phyloP scores from a whole-genome alignment of 2,888 invertebrate genomes.

The Cenopis cana region DNA sequence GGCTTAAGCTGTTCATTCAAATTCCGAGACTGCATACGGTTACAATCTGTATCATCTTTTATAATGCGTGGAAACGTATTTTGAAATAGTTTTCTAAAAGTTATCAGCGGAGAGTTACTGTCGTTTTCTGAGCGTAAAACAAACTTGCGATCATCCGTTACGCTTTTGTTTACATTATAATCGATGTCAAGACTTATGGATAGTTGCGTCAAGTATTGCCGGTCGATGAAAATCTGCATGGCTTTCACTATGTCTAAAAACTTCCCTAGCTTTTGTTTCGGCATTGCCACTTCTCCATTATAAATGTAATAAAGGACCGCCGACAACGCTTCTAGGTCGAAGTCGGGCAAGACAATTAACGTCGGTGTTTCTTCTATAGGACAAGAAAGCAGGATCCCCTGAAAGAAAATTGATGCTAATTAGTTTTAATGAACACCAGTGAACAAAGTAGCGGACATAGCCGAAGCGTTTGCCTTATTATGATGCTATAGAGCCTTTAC shows the following conservation, averaged over 20 bases:
- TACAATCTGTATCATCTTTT: slow-evolving; percentile 54
- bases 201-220: slow-evolving; percentile 58
- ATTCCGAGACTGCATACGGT: slow-evolving; percentile 58
- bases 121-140: slow-evolving; percentile 53
- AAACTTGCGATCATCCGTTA: slow-evolving; percentile 53
- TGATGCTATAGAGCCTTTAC: slow-evolving; percentile 26
- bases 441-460: slow-evolving; percentile 24
- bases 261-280: slow-evolving; percentile 82
- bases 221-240: slow-evolving; percentile 74
- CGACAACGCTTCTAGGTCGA: slow-evolving; percentile 86
- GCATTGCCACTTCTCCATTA: slow-evolving; percentile 87
- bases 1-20: slow-evolving; percentile 57
- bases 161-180: slow-evolving; percentile 46
- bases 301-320: slow-evolving; percentile 88
- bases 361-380: slow-evolving; percentile 81
- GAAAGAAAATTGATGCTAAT: slow-evolving; percentile 53
- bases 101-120: slow-evolving; percentile 52
- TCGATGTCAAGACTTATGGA: slow-evolving; percentile 47
- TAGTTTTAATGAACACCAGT: slow-evolving; percentile 40
- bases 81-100: slow-evolving; percentile 60
- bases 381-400: slow-evolving; percentile 70
- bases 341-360: slow-evolving; percentile 87
- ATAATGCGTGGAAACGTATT: slow-evolving; percentile 55
- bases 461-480: slow-evolving; percentile 26
- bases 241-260: slow-evolving; percentile 85